Percentiles rank a stretch among this genome's conserved stretches.
Conservation (phyloP, 2,888 invertebrate species). For the Phalera bucephala region DNA sequence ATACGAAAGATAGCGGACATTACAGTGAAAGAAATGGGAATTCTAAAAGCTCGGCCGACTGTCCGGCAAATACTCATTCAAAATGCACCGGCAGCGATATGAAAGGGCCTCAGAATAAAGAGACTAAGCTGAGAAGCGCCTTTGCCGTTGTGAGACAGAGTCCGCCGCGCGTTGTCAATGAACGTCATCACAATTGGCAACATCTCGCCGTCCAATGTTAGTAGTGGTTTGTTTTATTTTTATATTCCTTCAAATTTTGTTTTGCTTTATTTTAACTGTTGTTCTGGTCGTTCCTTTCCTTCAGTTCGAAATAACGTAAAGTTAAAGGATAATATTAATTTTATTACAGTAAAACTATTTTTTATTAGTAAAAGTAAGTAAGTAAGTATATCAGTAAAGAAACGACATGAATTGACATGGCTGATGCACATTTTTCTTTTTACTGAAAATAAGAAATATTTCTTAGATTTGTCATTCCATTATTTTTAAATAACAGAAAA, state of each 20-base stretch:
- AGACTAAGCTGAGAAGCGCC: constrained; percentile 83
- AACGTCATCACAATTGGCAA: constrained; percentile 81
- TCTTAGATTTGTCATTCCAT: no score
- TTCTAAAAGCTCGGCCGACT: constrained; percentile 68
- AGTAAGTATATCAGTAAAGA: not conserved
- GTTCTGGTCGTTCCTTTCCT: constrained; percentile 23
- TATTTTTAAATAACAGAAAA: not conserved
- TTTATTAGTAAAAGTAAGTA: no score
- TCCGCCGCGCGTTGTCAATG: constrained; percentile 76
- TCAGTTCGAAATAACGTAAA: no score
- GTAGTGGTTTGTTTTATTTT: constrained; percentile 69
- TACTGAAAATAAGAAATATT: no score
- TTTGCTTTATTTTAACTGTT: constrained; percentile 23
- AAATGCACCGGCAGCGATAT: constrained; percentile 69
- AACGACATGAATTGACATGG: no score
- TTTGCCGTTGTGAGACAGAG: constrained; percentile 85
- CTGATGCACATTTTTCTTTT: no score
- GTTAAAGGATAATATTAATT: no score
- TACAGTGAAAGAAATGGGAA: constrained; percentile 75
- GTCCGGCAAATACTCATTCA: constrained; percentile 77
- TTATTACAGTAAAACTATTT: no score
- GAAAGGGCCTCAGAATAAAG: constrained; percentile 72
- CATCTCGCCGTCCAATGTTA: constrained; percentile 86
- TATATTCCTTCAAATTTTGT: constrained; percentile 32
- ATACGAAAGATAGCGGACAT: constrained; percentile 78